phyloP scores from a whole-genome alignment of 2,888 invertebrate species.

The Sturmia bella region DNA sequence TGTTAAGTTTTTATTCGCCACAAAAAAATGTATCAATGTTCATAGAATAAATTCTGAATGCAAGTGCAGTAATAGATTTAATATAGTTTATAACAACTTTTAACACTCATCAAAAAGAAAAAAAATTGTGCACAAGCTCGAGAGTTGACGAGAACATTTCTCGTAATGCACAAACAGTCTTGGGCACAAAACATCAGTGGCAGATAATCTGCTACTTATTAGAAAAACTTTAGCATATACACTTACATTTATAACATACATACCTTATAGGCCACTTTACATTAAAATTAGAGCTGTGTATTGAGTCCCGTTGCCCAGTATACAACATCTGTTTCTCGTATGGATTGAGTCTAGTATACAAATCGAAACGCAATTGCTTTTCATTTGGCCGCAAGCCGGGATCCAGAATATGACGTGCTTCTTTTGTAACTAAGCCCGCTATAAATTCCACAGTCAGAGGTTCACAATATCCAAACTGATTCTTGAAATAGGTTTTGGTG shows the following conservation, averaged over 20 bases:
- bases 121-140: too few relatives aligned
- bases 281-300: conserved; percentile 72
- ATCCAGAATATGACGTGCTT: conserved; percentile 72
- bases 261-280: conserved; percentile 73
- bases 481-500: conserved; percentile 64
- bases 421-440: conserved; percentile 72
- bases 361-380: conserved; percentile 71
- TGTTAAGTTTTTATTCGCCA: too few relatives aligned
- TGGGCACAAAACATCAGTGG: too few relatives aligned
- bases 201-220: too few relatives aligned
- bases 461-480: conserved; percentile 73
- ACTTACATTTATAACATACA: conserved; percentile 44
- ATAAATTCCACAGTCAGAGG: conserved; percentile 73
- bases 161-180: too few relatives aligned
- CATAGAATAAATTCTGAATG: too few relatives aligned
- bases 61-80: too few relatives aligned
- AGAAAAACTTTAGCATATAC: too few relatives aligned
- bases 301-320: conserved; percentile 60
- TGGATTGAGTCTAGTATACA: conserved; percentile 73
- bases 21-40: too few relatives aligned
- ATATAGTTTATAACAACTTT: too few relatives aligned
- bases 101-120: too few relatives aligned
- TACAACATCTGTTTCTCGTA: conserved; percentile 69
- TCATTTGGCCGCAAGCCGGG: conserved; percentile 53
- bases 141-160: too few relatives aligned